Conservation (phyloP, 2,113 vertebrate genomes). For the Hypocryptadius cinnamomeus region DNA sequence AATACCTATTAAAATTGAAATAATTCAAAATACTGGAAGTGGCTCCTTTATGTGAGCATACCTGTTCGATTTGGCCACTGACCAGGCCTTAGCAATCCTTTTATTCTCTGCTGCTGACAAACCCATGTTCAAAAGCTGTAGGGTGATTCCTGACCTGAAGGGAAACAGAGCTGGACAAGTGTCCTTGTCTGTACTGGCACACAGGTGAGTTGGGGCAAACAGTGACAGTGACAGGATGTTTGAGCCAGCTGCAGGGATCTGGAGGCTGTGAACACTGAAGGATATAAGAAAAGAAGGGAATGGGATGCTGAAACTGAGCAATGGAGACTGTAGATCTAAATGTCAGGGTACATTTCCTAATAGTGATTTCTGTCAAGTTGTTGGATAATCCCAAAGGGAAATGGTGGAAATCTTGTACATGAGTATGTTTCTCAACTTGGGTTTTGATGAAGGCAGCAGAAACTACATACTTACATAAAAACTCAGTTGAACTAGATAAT, state of each 20-base stretch:
- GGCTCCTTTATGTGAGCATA: background rate
- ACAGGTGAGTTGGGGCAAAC: background rate
- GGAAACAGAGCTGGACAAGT: background rate
- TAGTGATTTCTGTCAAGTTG: background rate
- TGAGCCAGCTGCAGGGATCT: background rate
- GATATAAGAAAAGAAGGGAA: background rate
- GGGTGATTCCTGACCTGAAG: background rate
- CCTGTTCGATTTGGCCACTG: background rate
- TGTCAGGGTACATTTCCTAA: conserved; percentile 23
- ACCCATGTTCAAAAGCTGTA: background rate
- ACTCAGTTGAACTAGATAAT: background rate
- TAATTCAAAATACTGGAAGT: background rate
- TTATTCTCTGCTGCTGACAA: background rate
- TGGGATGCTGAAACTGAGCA: background rate
- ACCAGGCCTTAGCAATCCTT: background rate
- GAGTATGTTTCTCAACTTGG: background rate
- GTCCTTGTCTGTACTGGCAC: background rate
- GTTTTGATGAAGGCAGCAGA: conserved; percentile 21
- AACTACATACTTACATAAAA: background rate
- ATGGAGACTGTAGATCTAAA: background rate
- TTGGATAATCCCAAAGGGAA: conserved; percentile 24
- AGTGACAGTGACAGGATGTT: accelerated
- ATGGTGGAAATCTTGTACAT: background rate
- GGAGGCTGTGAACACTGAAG: background rate
- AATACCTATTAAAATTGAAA: background rate